Percentiles rank a stretch among this genome's conserved stretches.
Conservation (phyloP, 2,113 vertebrate genomes). For the Menura novaehollandiae region DNA sequence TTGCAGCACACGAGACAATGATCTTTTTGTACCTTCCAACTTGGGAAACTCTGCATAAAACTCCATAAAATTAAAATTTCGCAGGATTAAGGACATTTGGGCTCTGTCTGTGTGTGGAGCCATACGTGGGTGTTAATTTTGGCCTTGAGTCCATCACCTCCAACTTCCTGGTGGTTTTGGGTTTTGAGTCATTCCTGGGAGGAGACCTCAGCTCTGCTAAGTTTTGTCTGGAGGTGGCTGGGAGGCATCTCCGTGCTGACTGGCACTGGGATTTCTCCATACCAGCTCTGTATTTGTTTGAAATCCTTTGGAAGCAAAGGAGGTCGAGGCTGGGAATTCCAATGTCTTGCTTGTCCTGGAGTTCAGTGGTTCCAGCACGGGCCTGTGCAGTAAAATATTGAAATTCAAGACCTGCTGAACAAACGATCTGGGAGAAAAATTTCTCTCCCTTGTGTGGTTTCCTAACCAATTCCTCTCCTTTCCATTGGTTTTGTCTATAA, state of each 20-base stretch:
- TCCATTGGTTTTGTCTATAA: neutral
- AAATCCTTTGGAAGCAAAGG: neutral
- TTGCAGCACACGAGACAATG: neutral
- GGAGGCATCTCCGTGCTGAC: neutral
- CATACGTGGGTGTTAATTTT: neutral
- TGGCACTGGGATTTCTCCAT: neutral
- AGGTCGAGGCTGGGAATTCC: neutral
- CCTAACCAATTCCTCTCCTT: neutral
- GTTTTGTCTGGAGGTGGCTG: neutral
- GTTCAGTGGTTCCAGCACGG: neutral
- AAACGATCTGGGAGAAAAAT: neutral
- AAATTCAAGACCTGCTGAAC: neutral
- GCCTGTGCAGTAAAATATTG: neutral
- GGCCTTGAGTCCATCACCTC: neutral
- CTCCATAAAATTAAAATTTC: neutral
- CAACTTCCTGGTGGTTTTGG: neutral
- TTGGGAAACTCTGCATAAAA: neutral
- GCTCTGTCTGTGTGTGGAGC: neutral
- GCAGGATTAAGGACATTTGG: neutral
- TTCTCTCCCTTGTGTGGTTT: neutral
- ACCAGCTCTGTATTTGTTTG: neutral
- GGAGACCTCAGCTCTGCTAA: neutral
- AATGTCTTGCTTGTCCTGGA: fast-evolving
- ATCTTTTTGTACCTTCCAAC: neutral
- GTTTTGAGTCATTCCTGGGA: neutral